Base-by-base conservation (phyloP, 2,797 vertebrate species). In the Craterocephalus amniculus region DNA sequence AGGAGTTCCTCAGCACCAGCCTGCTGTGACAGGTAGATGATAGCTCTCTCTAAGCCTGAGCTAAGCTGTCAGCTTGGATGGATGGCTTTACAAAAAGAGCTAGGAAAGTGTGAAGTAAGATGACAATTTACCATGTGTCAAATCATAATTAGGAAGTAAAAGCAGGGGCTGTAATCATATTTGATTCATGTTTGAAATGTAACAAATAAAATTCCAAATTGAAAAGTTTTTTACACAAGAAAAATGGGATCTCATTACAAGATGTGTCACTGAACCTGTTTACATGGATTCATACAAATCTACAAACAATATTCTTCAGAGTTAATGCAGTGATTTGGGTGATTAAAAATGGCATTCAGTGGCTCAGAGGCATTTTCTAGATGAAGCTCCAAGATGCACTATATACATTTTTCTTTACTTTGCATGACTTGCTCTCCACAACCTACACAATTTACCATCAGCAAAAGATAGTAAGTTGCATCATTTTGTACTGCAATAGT, bases 11-110 rank as follows among this genome's bases (percentile, higher is more conserved):
- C 76, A 78, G 63, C 64, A 76, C 26, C 83, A 80, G 77, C 68
- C 72, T 52, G 69, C 72, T 79, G 64, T 82, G 89, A 87, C 86
- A 87, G 89, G 79, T 81, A 75, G 86, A 84, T 88, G 83, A 90
- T 85, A 67, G 76, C 57, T 77, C 79, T 67, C 66, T 70, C 76
- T 83, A 70, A 63, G 76, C 60, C 63, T 69, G 59, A 59, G 62
- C 76, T 85, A 58, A 51, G 60, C 75, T 87, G 86, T 88, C 89
- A 86, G 65, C 83, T 71, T 60, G 65, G 80, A 87, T 74, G 66
- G 74, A 89, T 78, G 67, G 63, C 56, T 69, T 77, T 29, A 38
- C 59, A 24, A 26, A 11, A 24, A 58, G 29, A 78, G 38, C 36
- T 61, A 14, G 22, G 72, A 67, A 74, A 40, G 71, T 11, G 49